phyloP scores from a whole-genome alignment of 2,113 vertebrate species.

The Mandrillus leucophaeus region DNA sequence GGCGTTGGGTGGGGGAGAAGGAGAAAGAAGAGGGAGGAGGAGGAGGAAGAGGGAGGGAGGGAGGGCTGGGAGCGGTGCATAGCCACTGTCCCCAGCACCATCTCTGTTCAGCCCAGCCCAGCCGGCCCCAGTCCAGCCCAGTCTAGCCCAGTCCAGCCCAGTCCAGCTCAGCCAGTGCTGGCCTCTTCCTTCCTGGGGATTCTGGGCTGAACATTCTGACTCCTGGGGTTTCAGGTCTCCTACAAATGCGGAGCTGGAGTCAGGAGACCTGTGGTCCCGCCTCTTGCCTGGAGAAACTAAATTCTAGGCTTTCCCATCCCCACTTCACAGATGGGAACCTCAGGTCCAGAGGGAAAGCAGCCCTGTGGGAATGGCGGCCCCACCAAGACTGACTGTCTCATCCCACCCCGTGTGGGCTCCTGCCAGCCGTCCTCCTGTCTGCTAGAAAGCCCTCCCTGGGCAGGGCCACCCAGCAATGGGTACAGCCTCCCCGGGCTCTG shows the following conservation, averaged over 20 bases:
- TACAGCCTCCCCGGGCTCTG: not conserved
- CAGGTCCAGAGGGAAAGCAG: not conserved
- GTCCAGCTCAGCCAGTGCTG: not conserved
- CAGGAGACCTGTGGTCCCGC: not conserved
- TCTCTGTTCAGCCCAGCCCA: not conserved
- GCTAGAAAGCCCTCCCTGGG: not conserved
- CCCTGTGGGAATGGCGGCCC: not conserved
- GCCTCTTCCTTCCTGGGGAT: not conserved
- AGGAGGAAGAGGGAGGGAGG: not conserved
- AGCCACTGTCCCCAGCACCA: not conserved
- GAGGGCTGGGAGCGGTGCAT: not conserved
- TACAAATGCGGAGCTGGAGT: not conserved
- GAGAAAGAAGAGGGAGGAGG: not conserved
- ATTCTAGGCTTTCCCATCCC: not conserved
- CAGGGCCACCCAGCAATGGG: not conserved
- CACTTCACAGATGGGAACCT: not conserved
- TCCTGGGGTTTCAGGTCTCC: not conserved
- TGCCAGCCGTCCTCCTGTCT: fast-evolving
- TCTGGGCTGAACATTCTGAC: not conserved
- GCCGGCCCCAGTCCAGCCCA: not conserved
- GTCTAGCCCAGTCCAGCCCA: not conserved
- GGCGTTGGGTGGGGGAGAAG: constrained; percentile 7
- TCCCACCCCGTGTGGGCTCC: not conserved
- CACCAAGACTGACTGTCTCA: not conserved
- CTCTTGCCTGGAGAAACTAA: not conserved